These are phyloP conservation scores for Platygyra sinensis DNA, from an alignment of 64 coral and sea anemone species.

Conservation along the genomic window DNA sequence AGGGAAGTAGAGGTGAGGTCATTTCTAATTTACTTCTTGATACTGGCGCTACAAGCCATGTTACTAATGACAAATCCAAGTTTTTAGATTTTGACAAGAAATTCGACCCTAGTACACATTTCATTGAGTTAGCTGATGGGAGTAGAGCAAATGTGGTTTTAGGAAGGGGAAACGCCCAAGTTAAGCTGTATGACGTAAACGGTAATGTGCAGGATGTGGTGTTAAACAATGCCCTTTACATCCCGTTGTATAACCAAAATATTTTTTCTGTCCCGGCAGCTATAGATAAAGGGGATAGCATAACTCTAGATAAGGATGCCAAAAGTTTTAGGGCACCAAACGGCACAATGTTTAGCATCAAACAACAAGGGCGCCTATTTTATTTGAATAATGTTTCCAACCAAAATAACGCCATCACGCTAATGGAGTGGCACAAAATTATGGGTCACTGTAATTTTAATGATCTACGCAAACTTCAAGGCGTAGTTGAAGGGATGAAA, in stretches of 20 bases:
- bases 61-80: too few relatives aligned
- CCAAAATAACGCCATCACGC: background rate
- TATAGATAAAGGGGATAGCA: background rate
- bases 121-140: conserved; percentile 38
- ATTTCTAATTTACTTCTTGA: conserved; percentile 30
- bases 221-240: background rate
- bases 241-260: conserved; percentile 19
- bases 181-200: conserved; percentile 27
- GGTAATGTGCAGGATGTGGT: conserved; percentile 8
- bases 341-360: conserved; percentile 9
- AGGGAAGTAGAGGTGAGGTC: conserved; percentile 23
- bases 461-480: conserved; percentile 30
- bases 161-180: conserved; percentile 13
- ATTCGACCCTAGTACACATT: conserved; percentile 11
- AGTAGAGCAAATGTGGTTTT: conserved; percentile 10
- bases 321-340: conserved; percentile 1
- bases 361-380: background rate
- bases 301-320: background rate
- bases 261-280: conserved; percentile 36
- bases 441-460: conserved; percentile 42
- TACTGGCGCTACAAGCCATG: conserved; percentile 22
- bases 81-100: conserved; percentile 30
- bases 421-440: conserved; percentile 20
- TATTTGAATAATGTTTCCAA: background rate
- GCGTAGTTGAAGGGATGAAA: conserved; percentile 49